Percentiles rank a stretch among this genome's conserved stretches.
These are phyloP conservation scores for Drosophila pseudoananassae DNA, from an alignment of 1,140 invertebrate genomes.

Conservation along the genomic window DNA sequence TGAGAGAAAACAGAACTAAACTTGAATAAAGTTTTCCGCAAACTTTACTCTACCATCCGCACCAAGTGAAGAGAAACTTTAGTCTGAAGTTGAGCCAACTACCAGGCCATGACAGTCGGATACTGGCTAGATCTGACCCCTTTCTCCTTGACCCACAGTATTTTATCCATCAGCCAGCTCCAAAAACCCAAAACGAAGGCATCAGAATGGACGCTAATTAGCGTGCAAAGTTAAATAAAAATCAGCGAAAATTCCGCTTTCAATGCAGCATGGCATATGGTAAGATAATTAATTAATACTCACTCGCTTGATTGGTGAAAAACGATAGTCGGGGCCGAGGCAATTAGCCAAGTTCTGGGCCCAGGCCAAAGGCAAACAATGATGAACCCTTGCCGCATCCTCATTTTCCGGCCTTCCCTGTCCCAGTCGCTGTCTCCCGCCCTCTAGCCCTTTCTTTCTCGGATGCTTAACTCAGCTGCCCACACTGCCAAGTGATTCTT, in stretches of 20 bases:
- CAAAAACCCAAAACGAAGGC: slow-evolving; percentile 27
- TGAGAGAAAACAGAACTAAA: slow-evolving; percentile 36
- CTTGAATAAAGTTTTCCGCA: slow-evolving; percentile 29
- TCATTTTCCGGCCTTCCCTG: slow-evolving; percentile 16
- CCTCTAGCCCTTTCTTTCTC: not conserved
- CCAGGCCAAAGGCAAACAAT: slow-evolving; percentile 49
- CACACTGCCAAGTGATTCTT: slow-evolving; percentile 19
- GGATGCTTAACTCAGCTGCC: not conserved
- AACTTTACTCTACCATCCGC: slow-evolving; percentile 25
- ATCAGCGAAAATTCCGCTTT: slow-evolving; percentile 64
- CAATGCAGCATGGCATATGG: slow-evolving; percentile 67
- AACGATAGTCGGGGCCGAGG: slow-evolving; percentile 49
- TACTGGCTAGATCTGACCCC: slow-evolving; percentile 8
- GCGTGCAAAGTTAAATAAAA: slow-evolving; percentile 66
- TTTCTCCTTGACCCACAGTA: not conserved
- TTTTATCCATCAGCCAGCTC: not conserved
- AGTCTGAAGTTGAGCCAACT: slow-evolving; percentile 32
- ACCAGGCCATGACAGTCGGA: slow-evolving; percentile 20
- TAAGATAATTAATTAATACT: slow-evolving; percentile 72
- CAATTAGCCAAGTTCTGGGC: slow-evolving; percentile 66
- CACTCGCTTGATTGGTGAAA: slow-evolving; percentile 68
- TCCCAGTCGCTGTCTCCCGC: not conserved
- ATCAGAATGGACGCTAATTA: slow-evolving; percentile 65
- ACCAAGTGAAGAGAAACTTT: slow-evolving; percentile 21
- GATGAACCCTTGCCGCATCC: slow-evolving; percentile 41